Percentiles rank a stretch among this genome's conserved stretches.
Conservation (phyloP, 2,797 vertebrate genomes). For the Sphenopsis melanotis region DNA sequence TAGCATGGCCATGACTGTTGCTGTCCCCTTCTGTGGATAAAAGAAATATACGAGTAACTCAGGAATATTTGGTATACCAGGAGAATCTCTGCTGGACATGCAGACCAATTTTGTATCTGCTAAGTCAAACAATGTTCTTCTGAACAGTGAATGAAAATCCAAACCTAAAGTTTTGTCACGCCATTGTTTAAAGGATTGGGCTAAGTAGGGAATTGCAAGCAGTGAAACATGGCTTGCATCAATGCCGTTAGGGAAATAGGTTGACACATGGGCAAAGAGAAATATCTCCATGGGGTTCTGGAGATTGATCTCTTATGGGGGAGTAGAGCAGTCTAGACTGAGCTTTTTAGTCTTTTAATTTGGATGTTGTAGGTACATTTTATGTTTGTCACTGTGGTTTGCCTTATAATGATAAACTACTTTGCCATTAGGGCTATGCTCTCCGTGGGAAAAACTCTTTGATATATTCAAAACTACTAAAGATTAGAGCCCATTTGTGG, state of each 20-base stretch:
- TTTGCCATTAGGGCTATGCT: background rate
- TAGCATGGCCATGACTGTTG: background rate
- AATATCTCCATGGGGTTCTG: background rate
- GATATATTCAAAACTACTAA: background rate
- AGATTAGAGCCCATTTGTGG: background rate
- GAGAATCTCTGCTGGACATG: background rate
- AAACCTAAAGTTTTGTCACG: background rate
- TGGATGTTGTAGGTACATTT: background rate
- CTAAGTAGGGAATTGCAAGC: background rate
- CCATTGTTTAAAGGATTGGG: background rate
- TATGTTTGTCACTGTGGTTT: background rate
- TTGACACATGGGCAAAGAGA: background rate
- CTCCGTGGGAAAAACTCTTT: background rate
- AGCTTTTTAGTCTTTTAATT: slow-evolving; percentile 9
- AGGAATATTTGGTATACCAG: background rate
- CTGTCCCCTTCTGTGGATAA: background rate
- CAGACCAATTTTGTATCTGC: background rate
- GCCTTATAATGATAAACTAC: background rate
- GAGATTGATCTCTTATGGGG: background rate
- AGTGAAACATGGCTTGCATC: background rate
- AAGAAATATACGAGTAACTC: background rate
- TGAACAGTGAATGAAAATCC: background rate
- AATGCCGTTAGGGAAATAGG: background rate
- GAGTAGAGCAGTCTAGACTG: background rate
- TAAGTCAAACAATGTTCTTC: background rate